These are phyloP conservation scores for Fistularia commersonii DNA, from an alignment of 2,797 vertebrate genomes.

Conservation along the genomic window DNA sequence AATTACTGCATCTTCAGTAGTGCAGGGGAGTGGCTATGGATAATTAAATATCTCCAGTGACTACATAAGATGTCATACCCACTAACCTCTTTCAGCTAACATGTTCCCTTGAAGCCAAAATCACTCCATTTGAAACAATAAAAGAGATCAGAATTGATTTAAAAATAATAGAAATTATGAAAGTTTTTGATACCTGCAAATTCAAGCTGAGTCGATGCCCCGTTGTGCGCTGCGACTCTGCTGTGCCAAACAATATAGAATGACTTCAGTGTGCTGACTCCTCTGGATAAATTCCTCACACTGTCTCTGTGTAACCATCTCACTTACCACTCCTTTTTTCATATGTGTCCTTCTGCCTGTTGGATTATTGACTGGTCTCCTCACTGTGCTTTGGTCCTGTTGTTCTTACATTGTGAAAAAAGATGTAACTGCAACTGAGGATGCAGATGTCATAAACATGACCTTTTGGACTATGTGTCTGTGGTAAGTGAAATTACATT, in stretches of 20 bases:
- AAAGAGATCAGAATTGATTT: too few relatives aligned
- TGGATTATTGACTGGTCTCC: conserved; percentile 51
- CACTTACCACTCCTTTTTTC: conserved; percentile 37
- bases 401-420: conserved; percentile 22
- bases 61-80: too few relatives aligned
- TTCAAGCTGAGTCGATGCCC: conserved; percentile 25
- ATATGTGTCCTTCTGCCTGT: conserved; percentile 46
- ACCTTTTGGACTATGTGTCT: too few relatives aligned
- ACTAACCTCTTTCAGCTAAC: too few relatives aligned
- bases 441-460: conserved; percentile 26
- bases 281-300: conserved; percentile 35
- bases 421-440: conserved; percentile 12
- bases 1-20: too few relatives aligned
- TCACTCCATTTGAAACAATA: too few relatives aligned
- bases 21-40: too few relatives aligned
- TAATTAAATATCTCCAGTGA: too few relatives aligned
- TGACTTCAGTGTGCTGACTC: conserved; percentile 29
- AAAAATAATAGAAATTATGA: too few relatives aligned
- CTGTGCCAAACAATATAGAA: conserved; percentile 36
- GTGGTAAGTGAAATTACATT: too few relatives aligned
- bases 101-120: too few relatives aligned
- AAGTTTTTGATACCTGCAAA: too few relatives aligned
- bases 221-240: conserved; percentile 29
- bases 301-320: conserved; percentile 27
- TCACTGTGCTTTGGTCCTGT: conserved; percentile 34